phyloP scores from a whole-genome alignment of 2,888 invertebrate species.

The Tanytarsus gracilentus region DNA sequence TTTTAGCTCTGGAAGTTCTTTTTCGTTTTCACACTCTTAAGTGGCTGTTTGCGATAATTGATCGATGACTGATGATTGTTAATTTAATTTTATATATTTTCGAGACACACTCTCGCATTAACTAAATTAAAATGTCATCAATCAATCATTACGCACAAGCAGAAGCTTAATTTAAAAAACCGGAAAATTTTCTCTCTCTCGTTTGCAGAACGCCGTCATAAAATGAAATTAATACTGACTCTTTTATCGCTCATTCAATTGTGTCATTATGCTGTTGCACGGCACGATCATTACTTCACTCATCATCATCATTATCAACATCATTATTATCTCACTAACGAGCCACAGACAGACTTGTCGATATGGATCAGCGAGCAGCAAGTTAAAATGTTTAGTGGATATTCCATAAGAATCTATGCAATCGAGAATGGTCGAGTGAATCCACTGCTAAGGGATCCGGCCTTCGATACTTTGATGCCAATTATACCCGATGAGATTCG shows the following conservation, averaged over 20 bases:
- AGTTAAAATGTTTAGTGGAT: slow-evolving; percentile 82
- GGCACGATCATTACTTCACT: slow-evolving; percentile 30
- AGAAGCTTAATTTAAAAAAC: no score
- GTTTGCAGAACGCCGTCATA: background rate
- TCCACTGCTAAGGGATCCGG: slow-evolving; percentile 78
- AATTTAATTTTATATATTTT: no score
- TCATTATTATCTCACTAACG: slow-evolving; percentile 20
- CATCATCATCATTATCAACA: slow-evolving; percentile 32
- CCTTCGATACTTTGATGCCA: slow-evolving; percentile 80
- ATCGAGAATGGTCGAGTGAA: slow-evolving; percentile 80
- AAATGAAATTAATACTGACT: background rate
- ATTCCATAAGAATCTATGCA: slow-evolving; percentile 80
- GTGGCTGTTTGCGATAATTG: no score
- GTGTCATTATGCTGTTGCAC: background rate
- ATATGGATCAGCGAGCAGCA: slow-evolving; percentile 88
- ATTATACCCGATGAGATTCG: slow-evolving; percentile 88
- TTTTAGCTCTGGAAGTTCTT: no score
- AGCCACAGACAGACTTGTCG: slow-evolving; percentile 51
- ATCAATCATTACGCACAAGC: no score
- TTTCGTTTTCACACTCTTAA: no score
- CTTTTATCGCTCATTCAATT: background rate
- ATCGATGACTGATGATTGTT: no score
- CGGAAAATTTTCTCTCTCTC: no score
- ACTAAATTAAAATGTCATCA: no score
- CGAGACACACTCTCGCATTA: no score